Base-by-base conservation (phyloP, 2,113 vertebrate genomes). In the Takifugu bimaculatus region DNA sequence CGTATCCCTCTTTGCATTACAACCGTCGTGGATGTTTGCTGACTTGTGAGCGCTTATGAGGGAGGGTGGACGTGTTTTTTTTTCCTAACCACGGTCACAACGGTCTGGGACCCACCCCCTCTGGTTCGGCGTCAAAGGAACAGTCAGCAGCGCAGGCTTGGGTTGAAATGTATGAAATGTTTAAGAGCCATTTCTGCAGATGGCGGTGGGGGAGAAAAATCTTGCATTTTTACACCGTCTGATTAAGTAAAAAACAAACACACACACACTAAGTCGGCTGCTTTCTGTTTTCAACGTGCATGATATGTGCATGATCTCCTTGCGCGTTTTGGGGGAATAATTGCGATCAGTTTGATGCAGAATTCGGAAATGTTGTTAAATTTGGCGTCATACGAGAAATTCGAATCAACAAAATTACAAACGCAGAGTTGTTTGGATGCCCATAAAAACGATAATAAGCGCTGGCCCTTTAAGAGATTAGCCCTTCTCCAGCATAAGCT, bases 391-490 rank as follows among this genome's bases (percentile, higher is more conserved):
- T 10, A 11, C 35, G 11, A 39, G 35, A 11, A 10, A 51, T 49
- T 13, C 2, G 13, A 15, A 14, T n/a, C 5, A 48, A 43, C 42
- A 48, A 14, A 14, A n/a, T 48, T 3, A 14, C 13, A 2, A 5
- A 48, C n/a, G 45, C 45, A 48, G 45, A n/a, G 13, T 15, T 48
- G 45, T 6, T 15, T 6, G 45, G 45, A 6, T 14, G 12, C 12
- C 6, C 13, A 48, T 48, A 13, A 20, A 56, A 47, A 68, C 53
- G 77, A 65, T 26, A 70, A 54, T 20, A 60, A 68, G 15, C 0
- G 15, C 51, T 84, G 68, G 60, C 70, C 54, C 85, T 87, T 89
- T 86, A 89, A 86, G 69, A 80, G 51, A 74, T 50, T 62, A 49
- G 26, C 66, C 71, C 63, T 65, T 53, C 63, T 73, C n/a, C n/a